Evolutionary conservation across 2,113 vertebrate species (phyloP).

Genomic region (Mola mola): DNA sequence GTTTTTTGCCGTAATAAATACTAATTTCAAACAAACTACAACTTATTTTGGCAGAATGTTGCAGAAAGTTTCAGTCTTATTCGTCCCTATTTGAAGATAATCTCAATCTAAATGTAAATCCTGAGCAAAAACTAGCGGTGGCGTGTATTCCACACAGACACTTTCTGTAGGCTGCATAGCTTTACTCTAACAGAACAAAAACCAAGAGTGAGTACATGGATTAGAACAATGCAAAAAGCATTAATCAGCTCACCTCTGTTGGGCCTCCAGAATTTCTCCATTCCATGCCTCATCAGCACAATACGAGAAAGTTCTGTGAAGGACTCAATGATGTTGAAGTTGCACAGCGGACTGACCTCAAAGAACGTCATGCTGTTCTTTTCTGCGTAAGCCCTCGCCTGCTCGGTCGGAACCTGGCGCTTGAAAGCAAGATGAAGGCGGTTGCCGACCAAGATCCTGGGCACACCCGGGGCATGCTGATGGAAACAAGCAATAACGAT

Average conservation of each 20-base stretch:
- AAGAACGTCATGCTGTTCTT: slow-evolving; percentile 99
- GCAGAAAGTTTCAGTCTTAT: too few species aligned
- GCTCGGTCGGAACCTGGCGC: slow-evolving; percentile 95
- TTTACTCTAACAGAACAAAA: neutral
- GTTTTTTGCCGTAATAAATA: too few species aligned
- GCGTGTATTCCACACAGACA: too few species aligned
- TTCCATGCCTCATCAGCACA: slow-evolving; percentile 97
- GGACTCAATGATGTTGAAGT: slow-evolving; percentile 98
- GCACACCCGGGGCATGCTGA: slow-evolving; percentile 96
- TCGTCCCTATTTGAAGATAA: too few species aligned
- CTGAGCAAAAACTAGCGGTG: too few species aligned
- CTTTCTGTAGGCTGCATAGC: neutral
- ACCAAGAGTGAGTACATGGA: neutral
- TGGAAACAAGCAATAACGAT: neutral
- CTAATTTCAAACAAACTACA: too few species aligned
- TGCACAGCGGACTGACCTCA: slow-evolving; percentile 97
- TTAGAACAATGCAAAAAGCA: rapidly evolving
- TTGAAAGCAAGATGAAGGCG: slow-evolving; percentile 97
- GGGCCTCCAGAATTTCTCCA: slow-evolving; percentile 99
- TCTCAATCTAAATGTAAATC: too few species aligned
- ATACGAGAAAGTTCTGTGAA: slow-evolving; percentile 98
- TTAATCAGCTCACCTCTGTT: slow-evolving; percentile 87
- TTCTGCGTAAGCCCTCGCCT: slow-evolving; percentile 93
- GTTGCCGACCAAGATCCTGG: slow-evolving; percentile 96
- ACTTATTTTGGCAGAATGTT: too few species aligned